Evolutionary conservation across 2,113 vertebrate genomes (phyloP).

Genomic region (Notothenia coriiceps): DNA sequence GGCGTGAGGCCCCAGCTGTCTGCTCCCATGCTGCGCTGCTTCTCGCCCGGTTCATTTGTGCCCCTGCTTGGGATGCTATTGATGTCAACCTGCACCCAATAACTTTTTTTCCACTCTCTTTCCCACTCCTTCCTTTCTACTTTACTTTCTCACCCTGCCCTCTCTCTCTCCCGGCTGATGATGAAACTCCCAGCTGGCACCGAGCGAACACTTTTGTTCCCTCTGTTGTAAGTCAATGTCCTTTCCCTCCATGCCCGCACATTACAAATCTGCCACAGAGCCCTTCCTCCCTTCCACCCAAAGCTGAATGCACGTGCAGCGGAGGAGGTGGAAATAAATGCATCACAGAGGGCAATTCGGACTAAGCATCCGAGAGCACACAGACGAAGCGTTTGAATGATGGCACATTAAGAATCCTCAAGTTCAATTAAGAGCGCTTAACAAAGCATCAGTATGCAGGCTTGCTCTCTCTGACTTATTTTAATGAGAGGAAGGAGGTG

Average conservation of each 20-base stretch:
- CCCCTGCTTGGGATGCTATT: constrained; percentile 77
- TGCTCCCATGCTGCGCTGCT: constrained; percentile 66
- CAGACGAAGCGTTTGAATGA: constrained; percentile 67
- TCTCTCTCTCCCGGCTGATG: constrained; percentile 44
- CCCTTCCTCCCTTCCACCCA: constrained; percentile 40
- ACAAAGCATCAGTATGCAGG: constrained; percentile 74
- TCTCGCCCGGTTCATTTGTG: constrained; percentile 74
- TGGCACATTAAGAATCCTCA: constrained; percentile 73
- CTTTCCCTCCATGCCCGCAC: constrained; percentile 40
- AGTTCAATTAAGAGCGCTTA: constrained; percentile 76
- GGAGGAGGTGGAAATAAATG: constrained; percentile 65
- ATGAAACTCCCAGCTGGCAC: constrained; percentile 67
- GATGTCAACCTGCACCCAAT: constrained; percentile 69
- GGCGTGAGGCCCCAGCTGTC: constrained; percentile 68
- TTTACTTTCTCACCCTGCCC: constrained; percentile 32
- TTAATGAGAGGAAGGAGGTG: constrained; percentile 65
- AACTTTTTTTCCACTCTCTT: constrained; percentile 38
- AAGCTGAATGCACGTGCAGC: constrained; percentile 54
- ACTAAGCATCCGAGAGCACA: constrained; percentile 60
- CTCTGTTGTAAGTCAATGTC: constrained; percentile 58
- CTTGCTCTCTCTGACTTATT: constrained; percentile 48
- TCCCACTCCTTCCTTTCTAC: constrained; percentile 40
- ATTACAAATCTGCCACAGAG: constrained; percentile 59
- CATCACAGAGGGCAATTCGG: constrained; percentile 59
- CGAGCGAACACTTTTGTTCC: constrained; percentile 64